These are phyloP conservation scores for Salticus scenicus DNA, from an alignment of 2,888 invertebrate species.

Conservation along the genomic window DNA sequence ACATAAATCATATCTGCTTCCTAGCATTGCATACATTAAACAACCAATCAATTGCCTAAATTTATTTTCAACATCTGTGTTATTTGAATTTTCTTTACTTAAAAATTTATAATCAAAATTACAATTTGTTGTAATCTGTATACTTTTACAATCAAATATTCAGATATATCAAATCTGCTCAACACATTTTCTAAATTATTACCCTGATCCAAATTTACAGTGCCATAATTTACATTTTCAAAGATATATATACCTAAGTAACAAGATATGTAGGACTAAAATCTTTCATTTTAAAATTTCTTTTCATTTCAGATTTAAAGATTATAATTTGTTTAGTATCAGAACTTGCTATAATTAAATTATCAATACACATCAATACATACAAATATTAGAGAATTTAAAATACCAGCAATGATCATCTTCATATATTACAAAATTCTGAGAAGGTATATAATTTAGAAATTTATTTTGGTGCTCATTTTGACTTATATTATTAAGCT, in stretches of 20 bases:
- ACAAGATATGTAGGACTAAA: background rate
- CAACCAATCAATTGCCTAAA: no score
- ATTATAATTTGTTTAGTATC: background rate
- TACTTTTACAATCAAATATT: constrained; percentile 22
- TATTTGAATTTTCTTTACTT: no score
- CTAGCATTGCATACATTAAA: no score
- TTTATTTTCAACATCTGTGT: no score
- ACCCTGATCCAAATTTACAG: background rate
- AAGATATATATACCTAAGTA: background rate
- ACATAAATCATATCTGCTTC: constrained; percentile 12
- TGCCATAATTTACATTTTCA: background rate
- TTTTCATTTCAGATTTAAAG: background rate
- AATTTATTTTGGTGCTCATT: no score
- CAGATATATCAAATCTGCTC: constrained; percentile 17
- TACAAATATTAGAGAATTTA: background rate
- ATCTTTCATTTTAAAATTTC: background rate
- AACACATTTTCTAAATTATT: constrained; percentile 4
- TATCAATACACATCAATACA: background rate
- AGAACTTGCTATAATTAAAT: background rate
- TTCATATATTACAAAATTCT: background rate
- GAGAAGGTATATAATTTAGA: background rate
- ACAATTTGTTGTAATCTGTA: background rate
- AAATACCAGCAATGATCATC: background rate
- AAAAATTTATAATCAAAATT: background rate
- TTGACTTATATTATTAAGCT: background rate